Conservation (phyloP, 2,797 vertebrate genomes). For the Onychomys torridus region DNA sequence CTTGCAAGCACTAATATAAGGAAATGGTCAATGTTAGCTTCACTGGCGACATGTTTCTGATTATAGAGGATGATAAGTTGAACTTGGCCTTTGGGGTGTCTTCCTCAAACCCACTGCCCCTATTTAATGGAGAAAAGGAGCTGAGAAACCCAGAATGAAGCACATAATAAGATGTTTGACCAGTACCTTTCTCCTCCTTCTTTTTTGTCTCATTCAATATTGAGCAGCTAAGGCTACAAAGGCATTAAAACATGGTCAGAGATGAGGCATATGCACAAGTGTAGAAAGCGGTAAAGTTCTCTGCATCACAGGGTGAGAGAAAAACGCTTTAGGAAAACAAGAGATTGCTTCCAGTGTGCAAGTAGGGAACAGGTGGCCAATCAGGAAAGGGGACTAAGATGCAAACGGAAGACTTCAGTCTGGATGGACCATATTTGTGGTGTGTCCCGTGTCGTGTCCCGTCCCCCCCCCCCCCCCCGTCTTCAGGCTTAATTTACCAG, state of each 20-base stretch:
- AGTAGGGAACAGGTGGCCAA: constrained; percentile 23
- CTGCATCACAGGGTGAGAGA: constrained; percentile 43
- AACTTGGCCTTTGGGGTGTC: not conserved
- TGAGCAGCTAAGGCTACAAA: constrained; percentile 72
- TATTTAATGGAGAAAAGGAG: not conserved
- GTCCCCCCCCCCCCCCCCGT: no score
- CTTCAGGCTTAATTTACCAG: constrained; percentile 80
- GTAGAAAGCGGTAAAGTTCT: constrained; percentile 52
- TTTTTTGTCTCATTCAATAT: constrained; percentile 71
- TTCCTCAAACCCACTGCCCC: not conserved
- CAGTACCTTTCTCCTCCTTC: not conserved
- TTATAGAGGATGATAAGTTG: not conserved
- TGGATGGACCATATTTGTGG: constrained; percentile 75
- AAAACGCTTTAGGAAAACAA: constrained; percentile 37
- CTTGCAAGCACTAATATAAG: not conserved
- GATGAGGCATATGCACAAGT: constrained; percentile 47
- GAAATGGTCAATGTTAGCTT: not conserved
- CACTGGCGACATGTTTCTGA: not conserved
- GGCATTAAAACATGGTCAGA: constrained; percentile 55
- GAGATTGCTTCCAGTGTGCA: constrained; percentile 62
- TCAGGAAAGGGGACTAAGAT: constrained; percentile 69
- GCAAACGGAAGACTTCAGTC: constrained; percentile 78
- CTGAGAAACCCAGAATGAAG: not conserved
- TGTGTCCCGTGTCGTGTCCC: no score
- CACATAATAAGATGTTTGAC: not conserved